Conservation (phyloP, 2,888 invertebrate genomes). For the Punctoribates punctum region DNA sequence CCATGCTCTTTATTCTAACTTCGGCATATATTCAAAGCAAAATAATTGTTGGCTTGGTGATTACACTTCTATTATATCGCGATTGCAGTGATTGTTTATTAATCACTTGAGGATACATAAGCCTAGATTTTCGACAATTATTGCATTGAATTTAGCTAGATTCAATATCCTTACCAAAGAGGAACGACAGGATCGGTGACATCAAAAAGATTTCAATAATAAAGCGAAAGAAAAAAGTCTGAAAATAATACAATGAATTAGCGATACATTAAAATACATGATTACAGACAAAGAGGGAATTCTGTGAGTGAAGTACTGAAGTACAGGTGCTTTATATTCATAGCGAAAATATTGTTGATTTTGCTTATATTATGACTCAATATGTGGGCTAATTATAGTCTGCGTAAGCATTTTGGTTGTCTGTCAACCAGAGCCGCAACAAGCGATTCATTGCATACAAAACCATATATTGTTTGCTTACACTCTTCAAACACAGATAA, state of each 20-base stretch:
- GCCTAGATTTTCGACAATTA: too few relatives aligned
- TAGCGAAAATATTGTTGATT: constrained; percentile 37
- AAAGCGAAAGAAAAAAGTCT: not conserved
- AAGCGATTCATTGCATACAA: constrained; percentile 16
- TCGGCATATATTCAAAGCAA: too few relatives aligned
- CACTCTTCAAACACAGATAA: constrained; percentile 36
- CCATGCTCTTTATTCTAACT: too few relatives aligned
- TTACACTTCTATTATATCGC: too few relatives aligned
- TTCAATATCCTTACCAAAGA: not conserved
- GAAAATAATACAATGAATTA: constrained; percentile 24
- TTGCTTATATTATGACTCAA: constrained; percentile 31
- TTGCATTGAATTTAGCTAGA: too few relatives aligned
- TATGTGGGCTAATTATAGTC: constrained; percentile 39
- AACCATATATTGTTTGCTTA: constrained; percentile 30
- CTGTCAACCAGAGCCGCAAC: constrained; percentile 6
- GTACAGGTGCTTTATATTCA: constrained; percentile 32
- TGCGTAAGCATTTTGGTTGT: constrained; percentile 32
- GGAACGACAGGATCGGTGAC: constrained; percentile 14
- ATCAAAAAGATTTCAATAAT: constrained; percentile 20
- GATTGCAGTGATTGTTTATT: too few relatives aligned
- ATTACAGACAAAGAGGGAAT: constrained; percentile 2
- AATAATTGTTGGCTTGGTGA: too few relatives aligned
- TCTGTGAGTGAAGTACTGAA: constrained; percentile 6
- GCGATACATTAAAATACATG: constrained; percentile 29
- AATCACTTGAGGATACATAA: too few relatives aligned